Conservation (phyloP, 2,113 vertebrate species). For the Xiphorhynchus elegans region DNA sequence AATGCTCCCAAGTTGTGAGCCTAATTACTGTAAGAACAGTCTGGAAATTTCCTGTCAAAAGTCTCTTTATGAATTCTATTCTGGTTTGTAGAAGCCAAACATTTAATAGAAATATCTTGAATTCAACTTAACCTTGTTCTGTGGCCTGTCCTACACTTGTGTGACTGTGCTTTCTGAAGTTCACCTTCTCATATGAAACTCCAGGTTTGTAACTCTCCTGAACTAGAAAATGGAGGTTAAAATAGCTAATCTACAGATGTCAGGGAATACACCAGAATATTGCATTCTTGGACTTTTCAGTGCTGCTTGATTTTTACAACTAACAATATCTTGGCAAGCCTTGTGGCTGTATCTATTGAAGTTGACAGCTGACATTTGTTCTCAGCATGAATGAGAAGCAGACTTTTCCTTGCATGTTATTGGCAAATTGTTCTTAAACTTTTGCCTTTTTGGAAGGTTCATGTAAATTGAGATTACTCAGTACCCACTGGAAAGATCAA, state of each 20-base stretch:
- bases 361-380: not conserved
- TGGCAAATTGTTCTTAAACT: not conserved
- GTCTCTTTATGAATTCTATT: not conserved
- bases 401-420: not conserved
- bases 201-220: not conserved
- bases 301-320: not conserved
- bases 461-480: not conserved
- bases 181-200: not conserved
- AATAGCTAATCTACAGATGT: not conserved
- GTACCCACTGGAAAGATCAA: not conserved
- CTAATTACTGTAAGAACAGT: not conserved
- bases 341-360: not conserved
- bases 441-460: not conserved
- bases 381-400: not conserved
- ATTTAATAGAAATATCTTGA: not conserved
- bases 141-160: accelerated
- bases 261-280: not conserved
- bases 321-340: not conserved
- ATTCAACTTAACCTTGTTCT: not conserved
- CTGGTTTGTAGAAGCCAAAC: not conserved
- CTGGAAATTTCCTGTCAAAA: not conserved
- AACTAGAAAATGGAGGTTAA: not conserved
- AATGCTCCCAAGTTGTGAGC: not conserved
- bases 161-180: not conserved
- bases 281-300: not conserved